phyloP scores from a whole-genome alignment of 2,888 invertebrate species.

The Ecliptopera silaceata region DNA sequence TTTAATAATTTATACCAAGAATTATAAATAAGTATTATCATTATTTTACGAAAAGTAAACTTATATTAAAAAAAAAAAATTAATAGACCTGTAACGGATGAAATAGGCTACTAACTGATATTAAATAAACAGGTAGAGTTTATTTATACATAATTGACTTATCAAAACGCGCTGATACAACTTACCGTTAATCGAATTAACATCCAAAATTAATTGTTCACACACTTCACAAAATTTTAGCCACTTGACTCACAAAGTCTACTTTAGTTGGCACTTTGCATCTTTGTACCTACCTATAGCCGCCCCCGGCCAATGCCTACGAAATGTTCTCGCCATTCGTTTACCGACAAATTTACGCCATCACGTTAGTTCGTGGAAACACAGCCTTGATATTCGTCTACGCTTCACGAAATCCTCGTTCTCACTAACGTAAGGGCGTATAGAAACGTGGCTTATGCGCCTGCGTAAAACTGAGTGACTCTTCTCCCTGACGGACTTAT shows the following conservation, averaged over 20 bases:
- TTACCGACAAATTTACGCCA: constrained; percentile 49
- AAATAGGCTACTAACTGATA: too few relatives aligned
- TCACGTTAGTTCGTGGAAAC: constrained; percentile 54
- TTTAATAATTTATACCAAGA: too few relatives aligned
- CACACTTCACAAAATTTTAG: constrained; percentile 62
- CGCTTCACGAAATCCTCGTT: constrained; percentile 55
- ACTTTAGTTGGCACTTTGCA: constrained; percentile 37
- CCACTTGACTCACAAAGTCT: constrained; percentile 47
- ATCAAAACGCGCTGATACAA: constrained; percentile 9
- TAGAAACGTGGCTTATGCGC: constrained; percentile 66
- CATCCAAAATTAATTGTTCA: constrained; percentile 60
- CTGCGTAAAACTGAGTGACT: constrained; percentile 76
- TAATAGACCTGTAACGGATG: too few relatives aligned
- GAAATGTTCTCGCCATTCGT: constrained; percentile 55
- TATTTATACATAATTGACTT: too few relatives aligned
- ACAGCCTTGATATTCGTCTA: constrained; percentile 49
- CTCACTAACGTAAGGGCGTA: constrained; percentile 74
- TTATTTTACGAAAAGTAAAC: too few relatives aligned
- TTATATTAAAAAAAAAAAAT: too few relatives aligned
- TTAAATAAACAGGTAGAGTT: too few relatives aligned
- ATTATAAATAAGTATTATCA: too few relatives aligned
- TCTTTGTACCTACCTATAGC: constrained; percentile 35
- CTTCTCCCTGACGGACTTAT: constrained; percentile 76
- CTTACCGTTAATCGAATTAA: constrained; percentile 68
- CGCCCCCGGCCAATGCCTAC: constrained; percentile 55